phyloP scores from a whole-genome alignment of 2,797 vertebrate species.

The Acipenser transmontanus region DNA sequence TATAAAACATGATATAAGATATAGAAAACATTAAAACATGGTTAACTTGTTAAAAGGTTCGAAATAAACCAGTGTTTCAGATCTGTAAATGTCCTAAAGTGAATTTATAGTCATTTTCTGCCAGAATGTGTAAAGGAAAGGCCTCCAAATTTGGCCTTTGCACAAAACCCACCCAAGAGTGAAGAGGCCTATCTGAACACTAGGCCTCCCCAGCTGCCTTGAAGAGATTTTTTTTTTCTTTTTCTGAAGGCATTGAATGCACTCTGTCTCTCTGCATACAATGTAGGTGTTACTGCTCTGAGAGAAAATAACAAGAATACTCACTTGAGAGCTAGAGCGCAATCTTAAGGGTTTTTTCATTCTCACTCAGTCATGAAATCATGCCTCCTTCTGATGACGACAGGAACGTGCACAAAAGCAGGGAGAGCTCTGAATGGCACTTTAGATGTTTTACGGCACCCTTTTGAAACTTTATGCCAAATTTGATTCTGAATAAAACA shows the following conservation, averaged over 20 bases:
- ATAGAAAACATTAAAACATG: slow-evolving; percentile 23
- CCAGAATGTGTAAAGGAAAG: slow-evolving; percentile 23
- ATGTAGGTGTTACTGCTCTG: slow-evolving; percentile 59
- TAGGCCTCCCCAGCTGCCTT: slow-evolving; percentile 45
- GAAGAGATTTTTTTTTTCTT: slow-evolving; percentile 40
- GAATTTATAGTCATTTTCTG: slow-evolving; percentile 24
- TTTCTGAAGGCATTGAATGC: slow-evolving; percentile 41
- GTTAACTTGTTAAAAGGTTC: neutral
- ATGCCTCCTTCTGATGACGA: slow-evolving; percentile 29
- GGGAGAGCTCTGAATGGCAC: slow-evolving; percentile 26
- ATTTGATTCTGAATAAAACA: slow-evolving; percentile 43
- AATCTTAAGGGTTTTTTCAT: slow-evolving; percentile 30
- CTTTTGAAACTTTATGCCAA: slow-evolving; percentile 38
- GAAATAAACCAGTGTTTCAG: neutral
- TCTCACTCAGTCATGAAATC: slow-evolving; percentile 41
- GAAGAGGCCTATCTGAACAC: slow-evolving; percentile 39
- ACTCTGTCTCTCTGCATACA: slow-evolving; percentile 44
- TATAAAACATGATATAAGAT: neutral
- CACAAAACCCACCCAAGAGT: slow-evolving; percentile 49
- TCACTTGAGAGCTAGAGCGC: slow-evolving; percentile 34
- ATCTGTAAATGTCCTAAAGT: slow-evolving; percentile 17
- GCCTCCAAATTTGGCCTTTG: slow-evolving; percentile 23
- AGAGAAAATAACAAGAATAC: slow-evolving; percentile 42
- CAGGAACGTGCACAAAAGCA: slow-evolving; percentile 26
- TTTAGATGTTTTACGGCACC: slow-evolving; percentile 42